A percentile compares a stretch with the other conserved stretches of the same genome.
These are phyloP conservation scores for Drosophila cardini DNA, from an alignment of 1,140 invertebrate genomes.

Conservation along the genomic window DNA sequence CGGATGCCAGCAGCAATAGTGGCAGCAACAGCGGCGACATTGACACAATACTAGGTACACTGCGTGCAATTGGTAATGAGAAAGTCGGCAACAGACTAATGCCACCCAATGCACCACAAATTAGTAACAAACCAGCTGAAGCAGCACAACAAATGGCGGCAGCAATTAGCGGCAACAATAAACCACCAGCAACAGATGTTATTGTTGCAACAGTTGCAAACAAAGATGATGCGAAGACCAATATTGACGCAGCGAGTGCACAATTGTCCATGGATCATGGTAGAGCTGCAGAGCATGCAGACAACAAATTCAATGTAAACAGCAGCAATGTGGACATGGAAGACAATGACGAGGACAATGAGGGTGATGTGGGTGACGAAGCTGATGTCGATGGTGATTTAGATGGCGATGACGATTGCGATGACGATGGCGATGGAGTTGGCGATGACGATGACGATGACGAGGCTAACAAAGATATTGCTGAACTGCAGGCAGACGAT, in stretches of 20 bases:
- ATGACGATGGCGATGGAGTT: conserved; percentile 24
- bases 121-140: conserved; percentile 74
- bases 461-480: conserved; percentile 64
- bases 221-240: conserved; percentile 47
- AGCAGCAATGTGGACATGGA: conserved; percentile 28
- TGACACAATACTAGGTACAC: conserved; percentile 49
- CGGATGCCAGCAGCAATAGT: conserved; percentile 27
- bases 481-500: conserved; percentile 51
- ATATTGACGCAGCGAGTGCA: conserved; percentile 18
- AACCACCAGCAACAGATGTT: conserved; percentile 44
- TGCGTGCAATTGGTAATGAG: conserved; percentile 60
- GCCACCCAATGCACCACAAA: conserved; percentile 75
- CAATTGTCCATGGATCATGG: conserved; percentile 38
- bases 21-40: conserved; percentile 36
- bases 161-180: conserved; percentile 61
- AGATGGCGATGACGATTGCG: conserved; percentile 17
- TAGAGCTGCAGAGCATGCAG: conserved; percentile 16
- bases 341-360: conserved; percentile 38
- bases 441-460: conserved; percentile 43
- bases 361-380: conserved; percentile 30
- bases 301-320: conserved; percentile 17
- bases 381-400: conserved; percentile 40
- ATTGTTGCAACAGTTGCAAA: conserved; percentile 27
- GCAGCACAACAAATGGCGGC: conserved; percentile 56
- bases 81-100: conserved; percentile 46